A percentile compares a stretch with the other conserved stretches of the same genome.
Conservation (phyloP, 2,113 vertebrate species). For the Callipepla californica region DNA sequence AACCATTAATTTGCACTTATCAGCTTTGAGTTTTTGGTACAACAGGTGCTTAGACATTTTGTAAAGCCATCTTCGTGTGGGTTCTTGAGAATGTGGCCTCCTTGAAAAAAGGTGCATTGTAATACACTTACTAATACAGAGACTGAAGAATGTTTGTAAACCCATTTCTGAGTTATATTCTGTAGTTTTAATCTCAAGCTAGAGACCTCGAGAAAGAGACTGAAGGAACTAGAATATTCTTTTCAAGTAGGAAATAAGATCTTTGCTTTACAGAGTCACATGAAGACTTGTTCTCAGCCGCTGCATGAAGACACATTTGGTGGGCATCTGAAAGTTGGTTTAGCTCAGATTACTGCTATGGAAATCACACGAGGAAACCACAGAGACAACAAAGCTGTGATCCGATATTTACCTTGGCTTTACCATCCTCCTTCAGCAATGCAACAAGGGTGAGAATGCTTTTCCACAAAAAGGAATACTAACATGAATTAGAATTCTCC, state of each 20-base stretch:
- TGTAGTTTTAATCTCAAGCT: neutral
- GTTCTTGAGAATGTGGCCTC: neutral
- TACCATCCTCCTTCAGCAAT: conserved; percentile 97
- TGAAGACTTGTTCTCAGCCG: conserved; percentile 98
- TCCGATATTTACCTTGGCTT: conserved; percentile 96
- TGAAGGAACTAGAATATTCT: neutral
- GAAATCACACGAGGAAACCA: conserved; percentile 98
- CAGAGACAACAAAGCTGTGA: conserved; percentile 96
- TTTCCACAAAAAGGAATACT: neutral
- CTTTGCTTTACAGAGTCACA: conserved; percentile 88
- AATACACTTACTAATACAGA: neutral
- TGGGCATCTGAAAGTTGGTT: conserved; percentile 96
- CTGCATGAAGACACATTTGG: conserved; percentile 98
- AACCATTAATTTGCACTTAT: neutral
- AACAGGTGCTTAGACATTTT: neutral
- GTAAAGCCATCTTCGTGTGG: neutral
- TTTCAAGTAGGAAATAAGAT: neutral
- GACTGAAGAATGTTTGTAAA: neutral
- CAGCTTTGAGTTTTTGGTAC: neutral
- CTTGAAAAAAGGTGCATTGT: neutral
- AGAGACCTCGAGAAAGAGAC: neutral
- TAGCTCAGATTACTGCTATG: conserved; percentile 97
- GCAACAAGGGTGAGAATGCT: conserved; percentile 93
- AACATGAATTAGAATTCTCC: neutral
- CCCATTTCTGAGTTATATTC: neutral